A percentile compares a stretch with the other conserved stretches of the same genome.
These are phyloP conservation scores for Drosophila meridiana DNA, from an alignment of 2,888 invertebrate genomes.

Conservation along the genomic window DNA sequence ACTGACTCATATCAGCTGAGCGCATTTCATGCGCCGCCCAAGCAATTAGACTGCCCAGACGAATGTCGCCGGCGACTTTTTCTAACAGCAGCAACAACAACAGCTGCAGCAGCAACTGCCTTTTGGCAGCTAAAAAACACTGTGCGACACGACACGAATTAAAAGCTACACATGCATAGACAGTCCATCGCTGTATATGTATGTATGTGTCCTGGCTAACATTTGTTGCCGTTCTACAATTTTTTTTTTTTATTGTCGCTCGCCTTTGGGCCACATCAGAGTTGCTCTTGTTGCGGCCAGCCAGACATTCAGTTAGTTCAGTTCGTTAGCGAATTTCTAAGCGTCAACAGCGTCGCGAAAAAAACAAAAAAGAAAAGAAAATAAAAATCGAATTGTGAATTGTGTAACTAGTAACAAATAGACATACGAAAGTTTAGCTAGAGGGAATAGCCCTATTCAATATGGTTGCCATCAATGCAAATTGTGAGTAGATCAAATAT, in stretches of 20 bases:
- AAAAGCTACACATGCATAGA: constrained; percentile 45
- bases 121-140: constrained; percentile 40
- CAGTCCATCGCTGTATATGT: constrained; percentile 24
- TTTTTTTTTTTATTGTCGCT: constrained; percentile 36
- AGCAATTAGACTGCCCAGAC: constrained; percentile 54
- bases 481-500: constrained; percentile 59
- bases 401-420: background rate
- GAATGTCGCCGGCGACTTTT: constrained; percentile 55
- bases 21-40: constrained; percentile 12
- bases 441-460: constrained; percentile 9
- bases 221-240: constrained; percentile 24
- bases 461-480: constrained; percentile 74
- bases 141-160: constrained; percentile 61
- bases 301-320: constrained; percentile 51
- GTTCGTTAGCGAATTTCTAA: constrained; percentile 60
- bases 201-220: constrained; percentile 38
- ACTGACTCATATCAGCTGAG: constrained; percentile 55
- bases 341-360: constrained; percentile 58
- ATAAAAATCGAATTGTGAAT: constrained; percentile 3
- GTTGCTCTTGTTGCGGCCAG: constrained; percentile 40
- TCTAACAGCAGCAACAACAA: constrained; percentile 12
- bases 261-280: constrained; percentile 31
- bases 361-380: background rate
- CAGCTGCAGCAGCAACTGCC: background rate
- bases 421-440: background rate